Percentiles rank a stretch among this genome's conserved stretches.
phyloP scores from a whole-genome alignment of 2,888 invertebrate genomes.

The Melitaea athalia region DNA sequence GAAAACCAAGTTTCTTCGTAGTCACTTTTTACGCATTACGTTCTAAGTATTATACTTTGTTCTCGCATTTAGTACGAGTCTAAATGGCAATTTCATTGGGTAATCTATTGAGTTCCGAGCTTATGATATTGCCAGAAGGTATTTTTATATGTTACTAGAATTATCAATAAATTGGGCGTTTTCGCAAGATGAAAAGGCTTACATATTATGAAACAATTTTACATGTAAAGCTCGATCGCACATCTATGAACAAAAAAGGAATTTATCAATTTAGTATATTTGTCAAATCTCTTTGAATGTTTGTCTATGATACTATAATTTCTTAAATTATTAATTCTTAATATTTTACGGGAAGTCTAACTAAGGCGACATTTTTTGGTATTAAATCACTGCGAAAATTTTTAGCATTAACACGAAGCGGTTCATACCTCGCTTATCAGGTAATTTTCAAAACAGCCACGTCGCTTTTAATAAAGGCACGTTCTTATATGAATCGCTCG shows the following conservation, averaged over 20 bases:
- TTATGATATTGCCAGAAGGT: slow-evolving; percentile 15
- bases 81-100: slow-evolving; percentile 35
- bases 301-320: neutral
- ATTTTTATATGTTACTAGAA: slow-evolving; percentile 7
- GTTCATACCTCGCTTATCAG: slow-evolving; percentile 42
- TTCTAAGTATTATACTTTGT: slow-evolving; percentile 44
- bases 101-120: slow-evolving; percentile 28
- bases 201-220: neutral
- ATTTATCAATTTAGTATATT: neutral
- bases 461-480: slow-evolving; percentile 75
- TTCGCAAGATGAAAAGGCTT: neutral
- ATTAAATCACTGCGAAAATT: slow-evolving; percentile 22
- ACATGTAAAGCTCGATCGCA: neutral
- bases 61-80: slow-evolving; percentile 33
- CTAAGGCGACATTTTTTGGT: neutral
- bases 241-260: neutral
- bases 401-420: slow-evolving; percentile 24
- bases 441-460: slow-evolving; percentile 75
- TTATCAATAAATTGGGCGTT: neutral
- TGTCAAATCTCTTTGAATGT: neutral
- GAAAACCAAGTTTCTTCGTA: slow-evolving; percentile 71
- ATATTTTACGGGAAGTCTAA: neutral
- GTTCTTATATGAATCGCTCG: slow-evolving; percentile 75
- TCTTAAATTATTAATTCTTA: neutral
- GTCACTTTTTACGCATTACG: slow-evolving; percentile 66